A percentile compares a stretch with the other conserved stretches of the same genome.
Evolutionary conservation across 2,113 vertebrate species (phyloP).

Genomic region (Channa argus): DNA sequence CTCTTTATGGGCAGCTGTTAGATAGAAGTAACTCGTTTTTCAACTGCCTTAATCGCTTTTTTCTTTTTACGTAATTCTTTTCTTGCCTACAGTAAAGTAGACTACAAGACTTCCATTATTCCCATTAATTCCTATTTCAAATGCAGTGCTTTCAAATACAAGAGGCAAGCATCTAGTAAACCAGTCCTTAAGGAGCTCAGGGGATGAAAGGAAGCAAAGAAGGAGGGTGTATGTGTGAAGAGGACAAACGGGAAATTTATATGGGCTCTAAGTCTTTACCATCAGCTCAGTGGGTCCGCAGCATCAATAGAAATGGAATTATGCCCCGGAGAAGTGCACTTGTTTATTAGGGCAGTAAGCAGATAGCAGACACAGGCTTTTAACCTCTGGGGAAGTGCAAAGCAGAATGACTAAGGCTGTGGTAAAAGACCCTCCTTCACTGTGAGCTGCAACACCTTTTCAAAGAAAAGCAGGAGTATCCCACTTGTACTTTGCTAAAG

Average conservation of each 20-base stretch:
- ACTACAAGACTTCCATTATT: conserved; percentile 48
- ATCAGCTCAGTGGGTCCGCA: conserved; percentile 62
- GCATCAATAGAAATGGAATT: conserved; percentile 79
- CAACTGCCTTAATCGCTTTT: conserved; percentile 34
- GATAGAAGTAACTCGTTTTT: conserved; percentile 73
- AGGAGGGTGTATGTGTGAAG: conserved; percentile 62
- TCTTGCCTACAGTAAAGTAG: conserved; percentile 29
- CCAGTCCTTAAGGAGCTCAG: conserved; percentile 22
- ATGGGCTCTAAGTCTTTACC: conserved; percentile 71
- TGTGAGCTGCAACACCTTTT: conserved; percentile 49
- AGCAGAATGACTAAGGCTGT: conserved; percentile 40
- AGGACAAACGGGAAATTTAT: conserved; percentile 72
- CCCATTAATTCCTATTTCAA: conserved; percentile 58
- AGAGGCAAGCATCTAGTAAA: conserved; percentile 47
- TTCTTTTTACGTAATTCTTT: conserved; percentile 33
- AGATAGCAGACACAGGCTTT: conserved; percentile 72
- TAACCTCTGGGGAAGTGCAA: conserved; percentile 71
- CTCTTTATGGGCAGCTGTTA: conserved; percentile 69
- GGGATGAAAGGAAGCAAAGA: conserved; percentile 20
- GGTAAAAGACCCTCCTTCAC: conserved; percentile 49
- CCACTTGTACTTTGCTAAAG: conserved; percentile 31
- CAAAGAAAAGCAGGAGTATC: conserved; percentile 34
- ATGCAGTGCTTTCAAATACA: conserved; percentile 61
- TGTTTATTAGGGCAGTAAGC: conserved; percentile 71
- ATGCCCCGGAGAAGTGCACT: conserved; percentile 67